A percentile compares a stretch with the other conserved stretches of the same genome.
phyloP scores from a whole-genome alignment of 2,888 invertebrate species.

The Palloptera scutellata region DNA sequence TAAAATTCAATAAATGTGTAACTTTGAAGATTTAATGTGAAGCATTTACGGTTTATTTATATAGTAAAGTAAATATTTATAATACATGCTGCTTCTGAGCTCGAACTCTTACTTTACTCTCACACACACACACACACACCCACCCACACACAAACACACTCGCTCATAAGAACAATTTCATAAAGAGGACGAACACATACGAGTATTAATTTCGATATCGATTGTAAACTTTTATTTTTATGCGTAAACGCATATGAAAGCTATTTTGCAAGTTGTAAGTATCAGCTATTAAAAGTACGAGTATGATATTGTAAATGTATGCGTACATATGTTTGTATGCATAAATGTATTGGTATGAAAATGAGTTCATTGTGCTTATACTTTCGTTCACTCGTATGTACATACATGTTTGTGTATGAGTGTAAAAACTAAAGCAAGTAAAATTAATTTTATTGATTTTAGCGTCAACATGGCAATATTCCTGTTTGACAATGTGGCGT shows the following conservation, averaged over 20 bases:
- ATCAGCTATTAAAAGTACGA: neutral
- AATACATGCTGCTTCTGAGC: too few species aligned
- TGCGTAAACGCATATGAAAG: neutral
- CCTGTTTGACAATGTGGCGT: too few species aligned
- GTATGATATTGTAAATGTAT: neutral
- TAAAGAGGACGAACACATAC: neutral
- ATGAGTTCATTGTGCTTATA: neutral
- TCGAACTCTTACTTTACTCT: too few species aligned
- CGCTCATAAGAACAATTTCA: neutral
- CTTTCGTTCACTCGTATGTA: neutral
- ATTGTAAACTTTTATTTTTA: slow-evolving; percentile 3
- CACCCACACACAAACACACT: neutral
- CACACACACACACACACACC: too few species aligned
- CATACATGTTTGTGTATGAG: too few species aligned
- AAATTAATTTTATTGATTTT: too few species aligned
- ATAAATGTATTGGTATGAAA: neutral
- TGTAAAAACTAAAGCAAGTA: too few species aligned
- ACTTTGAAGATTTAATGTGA: too few species aligned
- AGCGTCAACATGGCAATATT: too few species aligned
- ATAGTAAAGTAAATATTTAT: too few species aligned
- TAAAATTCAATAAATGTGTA: too few species aligned
- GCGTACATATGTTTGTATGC: neutral
- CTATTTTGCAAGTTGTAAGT: neutral
- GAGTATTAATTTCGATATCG: neutral
- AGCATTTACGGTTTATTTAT: too few species aligned